phyloP scores from a whole-genome alignment of 1,140 invertebrate genomes.

The Sinella curviseta region DNA sequence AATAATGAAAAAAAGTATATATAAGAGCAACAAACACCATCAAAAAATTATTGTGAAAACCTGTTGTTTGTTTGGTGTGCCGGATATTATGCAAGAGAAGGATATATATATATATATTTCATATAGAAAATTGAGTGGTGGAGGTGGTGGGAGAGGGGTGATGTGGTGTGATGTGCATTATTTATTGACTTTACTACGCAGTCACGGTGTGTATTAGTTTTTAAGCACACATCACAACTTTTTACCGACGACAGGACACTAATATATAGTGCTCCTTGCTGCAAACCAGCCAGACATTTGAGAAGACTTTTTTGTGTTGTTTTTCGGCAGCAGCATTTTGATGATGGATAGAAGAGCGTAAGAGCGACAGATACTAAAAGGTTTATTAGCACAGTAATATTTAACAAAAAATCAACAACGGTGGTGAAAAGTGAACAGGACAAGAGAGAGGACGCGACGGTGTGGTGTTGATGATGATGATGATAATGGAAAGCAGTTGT shows the following conservation, averaged over 20 bases:
- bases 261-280: no score
- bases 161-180: neutral
- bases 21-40: neutral
- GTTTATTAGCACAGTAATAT: slow-evolving; percentile 22
- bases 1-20: no score
- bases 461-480: neutral
- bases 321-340: no score
- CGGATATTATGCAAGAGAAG: neutral
- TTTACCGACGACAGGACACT: neutral
- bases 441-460: neutral
- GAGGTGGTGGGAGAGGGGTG: neutral
- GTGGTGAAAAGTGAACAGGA: neutral
- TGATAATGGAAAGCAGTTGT: slow-evolving; percentile 4
- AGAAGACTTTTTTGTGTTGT: no score
- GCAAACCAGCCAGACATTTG: no score
- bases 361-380: slow-evolving; percentile 23
- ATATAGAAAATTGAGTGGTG: neutral
- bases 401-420: slow-evolving; percentile 10
- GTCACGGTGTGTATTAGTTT: neutral
- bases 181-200: no score
- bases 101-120: neutral
- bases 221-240: slow-evolving; percentile 6
- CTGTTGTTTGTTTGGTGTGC: no score
- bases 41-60: neutral
- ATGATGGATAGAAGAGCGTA: neutral